Conservation (phyloP, 2,113 vertebrate species). For the Anseranas semipalmata region DNA sequence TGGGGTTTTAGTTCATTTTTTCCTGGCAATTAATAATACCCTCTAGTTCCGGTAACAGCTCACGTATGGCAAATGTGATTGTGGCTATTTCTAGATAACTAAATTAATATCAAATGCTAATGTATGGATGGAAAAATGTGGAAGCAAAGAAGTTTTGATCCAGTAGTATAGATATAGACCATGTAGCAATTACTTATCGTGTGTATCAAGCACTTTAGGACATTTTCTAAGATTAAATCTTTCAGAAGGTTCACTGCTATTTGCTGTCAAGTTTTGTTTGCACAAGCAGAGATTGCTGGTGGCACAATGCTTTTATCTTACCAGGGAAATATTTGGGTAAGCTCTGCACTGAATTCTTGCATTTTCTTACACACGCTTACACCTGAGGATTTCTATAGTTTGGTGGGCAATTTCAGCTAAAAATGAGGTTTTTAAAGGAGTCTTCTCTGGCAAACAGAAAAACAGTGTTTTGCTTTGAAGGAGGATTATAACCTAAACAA, state of each 20-base stretch:
- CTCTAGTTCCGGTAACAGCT: background rate
- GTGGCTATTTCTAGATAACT: background rate
- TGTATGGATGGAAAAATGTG: background rate
- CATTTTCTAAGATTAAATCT: background rate
- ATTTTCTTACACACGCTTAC: background rate
- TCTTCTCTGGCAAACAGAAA: background rate
- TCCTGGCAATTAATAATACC: background rate
- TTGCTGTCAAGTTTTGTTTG: background rate
- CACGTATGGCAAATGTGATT: background rate
- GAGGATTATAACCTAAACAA: background rate
- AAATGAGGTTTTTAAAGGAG: background rate
- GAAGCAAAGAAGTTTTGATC: background rate
- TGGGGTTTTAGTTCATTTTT: background rate
- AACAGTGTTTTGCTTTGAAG: background rate
- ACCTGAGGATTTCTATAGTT: background rate
- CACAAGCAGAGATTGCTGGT: background rate
- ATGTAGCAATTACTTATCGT: background rate
- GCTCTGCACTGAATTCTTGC: background rate
- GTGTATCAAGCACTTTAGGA: background rate
- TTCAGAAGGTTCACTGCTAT: conserved; percentile 7
- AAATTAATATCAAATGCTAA: background rate
- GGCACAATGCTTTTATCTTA: background rate
- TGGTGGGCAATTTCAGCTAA: background rate
- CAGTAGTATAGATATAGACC: background rate
- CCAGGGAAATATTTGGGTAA: background rate